phyloP scores from a whole-genome alignment of 2,113 vertebrate species.

The Polypterus senegalus region DNA sequence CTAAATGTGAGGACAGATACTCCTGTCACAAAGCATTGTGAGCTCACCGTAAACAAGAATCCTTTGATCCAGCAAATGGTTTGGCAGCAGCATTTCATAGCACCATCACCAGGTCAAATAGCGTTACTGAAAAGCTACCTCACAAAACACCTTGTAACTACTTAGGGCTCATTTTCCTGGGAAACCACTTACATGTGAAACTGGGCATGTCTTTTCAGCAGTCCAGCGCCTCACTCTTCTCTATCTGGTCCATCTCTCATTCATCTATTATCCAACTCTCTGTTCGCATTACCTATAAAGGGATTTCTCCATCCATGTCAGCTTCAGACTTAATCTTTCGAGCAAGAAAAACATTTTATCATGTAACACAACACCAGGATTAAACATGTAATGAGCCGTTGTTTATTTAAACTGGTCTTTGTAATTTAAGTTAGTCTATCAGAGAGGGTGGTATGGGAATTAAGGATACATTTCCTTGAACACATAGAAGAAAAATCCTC shows the following conservation, averaged over 20 bases:
- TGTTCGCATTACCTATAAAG: constrained; percentile 17
- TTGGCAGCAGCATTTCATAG: constrained; percentile 20
- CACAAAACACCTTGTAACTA: constrained; percentile 18
- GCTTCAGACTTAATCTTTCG: constrained; percentile 1
- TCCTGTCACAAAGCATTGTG: constrained; percentile 26
- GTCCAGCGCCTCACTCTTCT: constrained; percentile 13
- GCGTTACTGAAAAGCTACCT: constrained; percentile 12
- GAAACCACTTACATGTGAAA: constrained; percentile 13
- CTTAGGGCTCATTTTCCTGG: constrained; percentile 17
- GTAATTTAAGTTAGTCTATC: constrained; percentile 24
- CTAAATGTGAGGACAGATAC: constrained; percentile 34
- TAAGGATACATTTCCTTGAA: constrained; percentile 4
- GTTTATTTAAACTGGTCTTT: constrained; percentile 25
- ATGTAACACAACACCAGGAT: constrained; percentile 20
- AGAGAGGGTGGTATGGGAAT: constrained; percentile 15
- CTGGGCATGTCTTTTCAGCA: constrained; percentile 2
- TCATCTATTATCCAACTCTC: constrained; percentile 6
- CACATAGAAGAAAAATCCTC: constrained; percentile 12
- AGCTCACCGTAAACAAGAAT: constrained; percentile 31
- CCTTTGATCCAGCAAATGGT: constrained; percentile 44
- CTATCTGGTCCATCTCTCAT: constrained; percentile 12
- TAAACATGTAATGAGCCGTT: constrained; percentile 16
- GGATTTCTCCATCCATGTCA: constrained; percentile 5
- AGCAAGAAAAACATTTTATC: constrained; percentile 9
- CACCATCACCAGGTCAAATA: constrained; percentile 23